These are phyloP conservation scores for Drosophila ercepeae DNA, from an alignment of 1,140 invertebrate species.

Conservation along the genomic window DNA sequence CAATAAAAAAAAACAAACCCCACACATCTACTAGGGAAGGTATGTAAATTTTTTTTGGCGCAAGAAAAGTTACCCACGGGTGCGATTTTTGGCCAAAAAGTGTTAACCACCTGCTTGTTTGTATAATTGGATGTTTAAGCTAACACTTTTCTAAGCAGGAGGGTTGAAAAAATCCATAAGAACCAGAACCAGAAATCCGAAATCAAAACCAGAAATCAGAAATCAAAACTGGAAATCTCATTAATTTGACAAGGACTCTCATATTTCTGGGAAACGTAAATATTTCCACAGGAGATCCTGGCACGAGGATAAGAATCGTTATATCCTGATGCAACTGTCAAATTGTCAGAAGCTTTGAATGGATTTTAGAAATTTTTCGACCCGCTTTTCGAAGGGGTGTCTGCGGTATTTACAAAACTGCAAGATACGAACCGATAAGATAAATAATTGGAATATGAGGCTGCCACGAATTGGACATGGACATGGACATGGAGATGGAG, in stretches of 20 bases:
- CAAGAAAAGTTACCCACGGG: conserved; percentile 6
- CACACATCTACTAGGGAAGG: conserved; percentile 47
- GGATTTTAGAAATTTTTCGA: conserved; percentile 6
- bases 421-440: conserved; percentile 67
- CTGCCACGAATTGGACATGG: conserved; percentile 44
- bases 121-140: conserved; percentile 35
- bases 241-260: conserved; percentile 69
- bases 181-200: no score
- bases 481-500: no score
- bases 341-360: conserved; percentile 20
- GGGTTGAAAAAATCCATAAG: conserved; percentile 60
- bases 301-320: conserved; percentile 24
- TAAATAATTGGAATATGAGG: conserved; percentile 81
- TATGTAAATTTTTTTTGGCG: conserved; percentile 51
- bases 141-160: conserved; percentile 10
- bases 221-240: conserved; percentile 77
- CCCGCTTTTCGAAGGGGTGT: conserved; percentile 2
- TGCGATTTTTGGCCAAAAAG: neutral
- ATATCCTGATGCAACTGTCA: conserved; percentile 70
- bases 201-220: conserved; percentile 77
- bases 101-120: conserved; percentile 32
- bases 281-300: conserved; percentile 58
- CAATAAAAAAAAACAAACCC: neutral
- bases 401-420: conserved; percentile 49
- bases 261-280: conserved; percentile 69